Evolutionary conservation across 1,140 invertebrate species (phyloP).

Genomic region (Grapholita molesta): DNA sequence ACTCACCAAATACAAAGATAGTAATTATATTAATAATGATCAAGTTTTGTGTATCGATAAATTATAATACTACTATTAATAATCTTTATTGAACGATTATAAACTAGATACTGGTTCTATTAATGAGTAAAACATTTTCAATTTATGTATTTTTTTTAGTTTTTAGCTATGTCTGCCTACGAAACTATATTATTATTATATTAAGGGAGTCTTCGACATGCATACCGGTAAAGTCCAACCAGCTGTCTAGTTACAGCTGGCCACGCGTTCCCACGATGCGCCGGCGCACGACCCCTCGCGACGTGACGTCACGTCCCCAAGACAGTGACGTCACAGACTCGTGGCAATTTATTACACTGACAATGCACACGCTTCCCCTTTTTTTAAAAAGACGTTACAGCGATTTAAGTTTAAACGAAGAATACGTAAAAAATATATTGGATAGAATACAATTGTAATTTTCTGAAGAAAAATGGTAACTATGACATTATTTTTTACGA

Average conservation of each 20-base stretch:
- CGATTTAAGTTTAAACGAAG: background rate
- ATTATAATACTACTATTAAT: no score
- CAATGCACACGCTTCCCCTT: background rate
- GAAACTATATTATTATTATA: slow-evolving; percentile 15
- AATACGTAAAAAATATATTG: background rate
- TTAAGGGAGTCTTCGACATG: no score
- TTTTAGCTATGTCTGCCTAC: no score
- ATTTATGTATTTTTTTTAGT: no score
- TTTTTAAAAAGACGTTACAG: background rate
- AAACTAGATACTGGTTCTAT: no score
- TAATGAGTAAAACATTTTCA: no score
- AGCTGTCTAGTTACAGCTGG: slow-evolving; percentile 57
- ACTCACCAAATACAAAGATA: no score
- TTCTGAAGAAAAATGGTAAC: background rate
- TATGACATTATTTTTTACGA: background rate
- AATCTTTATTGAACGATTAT: no score
- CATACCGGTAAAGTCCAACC: slow-evolving; percentile 23
- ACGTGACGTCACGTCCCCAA: slow-evolving; percentile 16
- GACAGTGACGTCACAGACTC: slow-evolving; percentile 30
- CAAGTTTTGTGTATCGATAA: no score
- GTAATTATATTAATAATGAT: no score
- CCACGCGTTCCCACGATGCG: slow-evolving; percentile 62
- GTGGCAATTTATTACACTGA: slow-evolving; percentile 52
- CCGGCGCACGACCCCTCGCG: slow-evolving; percentile 2
- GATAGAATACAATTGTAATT: background rate